Percentiles rank a stretch among this genome's conserved stretches.
Evolutionary conservation across 2,888 invertebrate species (phyloP).

Genomic region (Callyntrura guangdongensis): DNA sequence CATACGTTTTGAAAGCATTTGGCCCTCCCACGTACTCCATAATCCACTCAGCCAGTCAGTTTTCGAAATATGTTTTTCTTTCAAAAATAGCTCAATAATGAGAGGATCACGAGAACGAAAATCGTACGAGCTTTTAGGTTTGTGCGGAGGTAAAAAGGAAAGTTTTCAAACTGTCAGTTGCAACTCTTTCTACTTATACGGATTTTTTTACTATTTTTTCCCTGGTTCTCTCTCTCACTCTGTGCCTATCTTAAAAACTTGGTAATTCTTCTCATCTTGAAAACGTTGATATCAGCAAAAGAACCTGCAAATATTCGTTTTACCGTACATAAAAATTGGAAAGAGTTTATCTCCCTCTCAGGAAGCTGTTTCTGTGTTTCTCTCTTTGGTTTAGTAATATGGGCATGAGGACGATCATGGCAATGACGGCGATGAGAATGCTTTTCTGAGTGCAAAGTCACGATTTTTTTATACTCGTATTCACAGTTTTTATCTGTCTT

Average conservation of each 20-base stretch:
- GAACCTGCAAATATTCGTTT: neutral
- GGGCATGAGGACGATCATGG: conserved; percentile 34
- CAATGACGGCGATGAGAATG: conserved; percentile 6
- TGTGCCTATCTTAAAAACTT: conserved; percentile 19
- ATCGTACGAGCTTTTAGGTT: neutral
- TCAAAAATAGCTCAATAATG: neutral
- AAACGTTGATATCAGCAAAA: neutral
- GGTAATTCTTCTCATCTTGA: neutral
- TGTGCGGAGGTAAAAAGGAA: neutral
- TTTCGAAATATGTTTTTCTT: neutral
- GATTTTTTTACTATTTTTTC: conserved; percentile 7
- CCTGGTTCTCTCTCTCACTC: neutral
- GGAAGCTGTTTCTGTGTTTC: neutral
- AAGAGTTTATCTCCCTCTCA: conserved; percentile 20
- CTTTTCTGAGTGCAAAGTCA: conserved; percentile 74
- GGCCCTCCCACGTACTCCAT: neutral
- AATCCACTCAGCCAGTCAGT: neutral
- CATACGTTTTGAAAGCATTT: neutral
- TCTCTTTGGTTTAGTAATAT: neutral
- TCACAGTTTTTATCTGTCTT: conserved; percentile 58
- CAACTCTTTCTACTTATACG: neutral
- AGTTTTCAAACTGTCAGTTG: conserved; percentile 22
- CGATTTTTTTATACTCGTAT: conserved; percentile 57
- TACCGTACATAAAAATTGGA: conserved; percentile 16
- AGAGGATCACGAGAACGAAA: neutral